phyloP scores from a whole-genome alignment of 2,797 vertebrate genomes.

The Gobio occitaniae region DNA sequence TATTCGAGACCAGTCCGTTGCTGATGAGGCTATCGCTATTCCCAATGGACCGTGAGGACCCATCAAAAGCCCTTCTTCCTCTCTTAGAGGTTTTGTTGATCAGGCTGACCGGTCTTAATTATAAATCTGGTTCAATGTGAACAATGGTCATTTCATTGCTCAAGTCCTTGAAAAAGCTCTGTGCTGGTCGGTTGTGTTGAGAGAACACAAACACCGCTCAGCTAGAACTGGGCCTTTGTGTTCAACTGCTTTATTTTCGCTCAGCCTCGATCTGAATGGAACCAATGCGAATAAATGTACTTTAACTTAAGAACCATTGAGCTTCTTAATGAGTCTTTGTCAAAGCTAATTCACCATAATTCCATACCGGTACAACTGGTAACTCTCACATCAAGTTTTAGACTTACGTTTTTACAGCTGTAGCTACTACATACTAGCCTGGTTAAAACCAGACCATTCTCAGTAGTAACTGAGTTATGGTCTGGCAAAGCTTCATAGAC shows the following conservation, averaged over 20 bases:
- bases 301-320: not conserved
- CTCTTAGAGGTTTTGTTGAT: conserved; percentile 25
- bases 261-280: not conserved
- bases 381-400: not conserved
- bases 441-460: too few species aligned
- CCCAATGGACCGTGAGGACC: not conserved
- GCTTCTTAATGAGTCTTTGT: not conserved
- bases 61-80: conserved; percentile 39
- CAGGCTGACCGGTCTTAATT: conserved; percentile 46
- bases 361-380: not conserved
- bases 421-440: not conserved
- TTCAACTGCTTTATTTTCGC: conserved; percentile 7
- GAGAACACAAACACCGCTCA: conserved; percentile 34
- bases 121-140: conserved; percentile 25
- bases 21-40: conserved; percentile 31
- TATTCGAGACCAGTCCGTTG: conserved; percentile 13
- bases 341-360: not conserved
- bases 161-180: conserved; percentile 34
- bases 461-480: too few species aligned
- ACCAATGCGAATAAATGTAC: not conserved
- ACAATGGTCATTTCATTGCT: conserved; percentile 51
- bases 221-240: not conserved
- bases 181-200: not conserved
- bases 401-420: not conserved
- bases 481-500: too few species aligned